These are phyloP conservation scores for Cepaea hortensis DNA, from an alignment of 2,888 invertebrate genomes.

Conservation along the genomic window DNA sequence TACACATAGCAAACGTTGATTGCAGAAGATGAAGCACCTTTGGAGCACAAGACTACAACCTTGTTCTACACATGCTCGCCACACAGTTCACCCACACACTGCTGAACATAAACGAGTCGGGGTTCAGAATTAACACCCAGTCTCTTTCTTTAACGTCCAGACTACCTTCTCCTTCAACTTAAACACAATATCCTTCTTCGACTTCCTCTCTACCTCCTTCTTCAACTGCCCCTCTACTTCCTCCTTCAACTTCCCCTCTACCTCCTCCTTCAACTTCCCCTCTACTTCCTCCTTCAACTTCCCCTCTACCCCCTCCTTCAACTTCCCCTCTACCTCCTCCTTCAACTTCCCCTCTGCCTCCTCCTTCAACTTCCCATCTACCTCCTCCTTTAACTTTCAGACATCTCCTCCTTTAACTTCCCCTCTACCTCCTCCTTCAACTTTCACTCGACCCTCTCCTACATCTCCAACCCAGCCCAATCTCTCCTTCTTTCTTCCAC, in stretches of 20 bases:
- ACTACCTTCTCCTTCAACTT: no score
- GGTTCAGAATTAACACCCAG: no score
- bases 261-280: background rate
- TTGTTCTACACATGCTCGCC: no score
- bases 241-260: background rate
- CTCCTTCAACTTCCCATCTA: background rate
- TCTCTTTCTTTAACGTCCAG: no score
- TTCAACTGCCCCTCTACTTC: background rate
- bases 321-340: background rate
- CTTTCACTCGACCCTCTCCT: background rate
- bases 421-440: background rate
- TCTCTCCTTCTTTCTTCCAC: background rate
- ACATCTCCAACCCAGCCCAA: background rate
- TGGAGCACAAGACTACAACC: no score
- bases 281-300: background rate
- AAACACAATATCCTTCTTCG: background rate
- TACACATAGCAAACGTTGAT: no score
- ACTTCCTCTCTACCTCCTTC: background rate
- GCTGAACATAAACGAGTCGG: no score
- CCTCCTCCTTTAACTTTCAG: background rate
- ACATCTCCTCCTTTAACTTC: background rate
- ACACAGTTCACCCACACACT: no score
- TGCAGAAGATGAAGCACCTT: no score
- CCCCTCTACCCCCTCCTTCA: no score
- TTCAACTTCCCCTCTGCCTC: background rate